Conservation (phyloP, 2,888 invertebrate genomes). For the Eupelmus urozonus region DNA sequence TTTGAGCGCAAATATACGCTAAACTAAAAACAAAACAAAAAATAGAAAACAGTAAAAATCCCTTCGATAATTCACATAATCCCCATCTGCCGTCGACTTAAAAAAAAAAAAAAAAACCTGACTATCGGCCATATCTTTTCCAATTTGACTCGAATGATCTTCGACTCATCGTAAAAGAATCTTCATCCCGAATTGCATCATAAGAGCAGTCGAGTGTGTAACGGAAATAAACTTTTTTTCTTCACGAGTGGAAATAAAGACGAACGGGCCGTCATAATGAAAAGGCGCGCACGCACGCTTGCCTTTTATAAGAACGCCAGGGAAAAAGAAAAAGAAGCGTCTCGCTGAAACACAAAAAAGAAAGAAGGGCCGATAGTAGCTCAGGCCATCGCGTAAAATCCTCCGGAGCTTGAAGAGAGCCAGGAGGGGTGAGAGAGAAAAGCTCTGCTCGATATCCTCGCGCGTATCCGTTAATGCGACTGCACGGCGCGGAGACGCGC, state of each 20-base stretch:
- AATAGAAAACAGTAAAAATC: too few species aligned
- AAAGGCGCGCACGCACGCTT: not conserved
- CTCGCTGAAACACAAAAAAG: too few species aligned
- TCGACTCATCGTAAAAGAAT: constrained; percentile 24
- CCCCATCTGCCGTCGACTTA: not conserved
- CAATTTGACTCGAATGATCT: constrained; percentile 1
- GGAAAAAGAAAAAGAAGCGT: not conserved
- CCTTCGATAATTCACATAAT: too few species aligned
- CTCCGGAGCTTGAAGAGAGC: not conserved
- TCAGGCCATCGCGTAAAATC: constrained; percentile 6
- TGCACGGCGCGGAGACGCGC: too few species aligned
- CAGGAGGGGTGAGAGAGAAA: not conserved
- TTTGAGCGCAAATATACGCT: too few species aligned
- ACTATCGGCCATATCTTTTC: constrained; percentile 1
- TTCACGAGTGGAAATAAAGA: constrained; percentile 29
- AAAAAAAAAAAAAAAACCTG: not conserved
- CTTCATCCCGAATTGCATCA: constrained; percentile 17
- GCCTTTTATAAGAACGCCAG: too few species aligned
- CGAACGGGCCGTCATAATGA: constrained; percentile 1
- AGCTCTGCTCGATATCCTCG: too few species aligned
- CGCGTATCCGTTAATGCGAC: not conserved
- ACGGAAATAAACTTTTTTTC: constrained; percentile 21
- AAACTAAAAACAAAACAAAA: too few species aligned
- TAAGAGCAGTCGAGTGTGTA: constrained; percentile 17
- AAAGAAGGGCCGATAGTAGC: not conserved